Evolutionary conservation across 2,797 vertebrate species (phyloP), one percentile per base, ranked within the genome.

Genomic region (Diglossa cyanea): DNA sequence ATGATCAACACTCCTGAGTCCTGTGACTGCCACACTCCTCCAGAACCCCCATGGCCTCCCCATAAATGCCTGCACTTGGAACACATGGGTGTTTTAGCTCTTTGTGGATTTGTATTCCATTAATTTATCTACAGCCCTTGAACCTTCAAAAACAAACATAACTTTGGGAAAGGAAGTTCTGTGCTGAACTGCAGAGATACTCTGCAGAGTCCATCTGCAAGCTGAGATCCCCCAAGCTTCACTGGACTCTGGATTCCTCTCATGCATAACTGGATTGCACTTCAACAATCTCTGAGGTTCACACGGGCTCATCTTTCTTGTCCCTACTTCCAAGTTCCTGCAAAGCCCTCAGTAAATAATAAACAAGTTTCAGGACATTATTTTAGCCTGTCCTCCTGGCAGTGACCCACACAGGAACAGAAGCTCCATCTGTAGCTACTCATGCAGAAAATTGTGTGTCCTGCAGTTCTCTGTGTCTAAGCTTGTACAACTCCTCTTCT

Each of bases 371-470:
- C 37, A 79, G 44, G 53, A 19, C 57, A 45, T 28, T 25, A 16
- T 60, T 78, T 42, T 33, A 76, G 35, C 30, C 50, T 61, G 21
- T 50, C 35, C n/a, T 84, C 47, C 81, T 77, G 61, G 62, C 55
- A 89, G n/a, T 13, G 44, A 62, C 26, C 37, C 57, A 60, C 53
- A 39, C 0, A 2, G 15, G 31, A 77, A 71, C 28, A 93, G 78
- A 76, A 82, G 48, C 37, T 80, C 57, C 23, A 58, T 63, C 68
- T 80, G 65, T 35, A 83, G 65, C 50, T 82, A 65, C 81, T 76
- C n/a, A 17, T 11, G 17, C 47, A 92, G 50, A 55, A 72, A 81
- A 58, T 2, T 66, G 15, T 0, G 3, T 11, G 6, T 60, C 40
- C 26, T 85, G 55, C 40, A 79, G 35, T 58, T 58, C 65, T 33